Conservation (phyloP, 1,140 invertebrate species). For the Eumeta japonica region DNA sequence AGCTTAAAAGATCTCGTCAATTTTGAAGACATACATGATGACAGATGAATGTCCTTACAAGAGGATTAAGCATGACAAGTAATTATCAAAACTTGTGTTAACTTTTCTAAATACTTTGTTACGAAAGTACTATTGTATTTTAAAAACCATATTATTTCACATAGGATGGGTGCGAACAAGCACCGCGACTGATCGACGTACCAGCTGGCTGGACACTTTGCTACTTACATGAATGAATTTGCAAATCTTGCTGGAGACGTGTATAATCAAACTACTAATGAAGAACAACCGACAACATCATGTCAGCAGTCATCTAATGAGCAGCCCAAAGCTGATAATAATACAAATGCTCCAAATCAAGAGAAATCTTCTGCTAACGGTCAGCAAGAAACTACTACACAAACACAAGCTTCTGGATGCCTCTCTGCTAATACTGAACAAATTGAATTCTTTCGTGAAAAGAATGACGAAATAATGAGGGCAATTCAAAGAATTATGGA, state of each 20-base stretch:
- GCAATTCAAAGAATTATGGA: too few species aligned
- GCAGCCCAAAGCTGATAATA: not conserved
- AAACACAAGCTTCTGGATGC: too few species aligned
- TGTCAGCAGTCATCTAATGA: not conserved
- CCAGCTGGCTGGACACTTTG: slow-evolving; percentile 47
- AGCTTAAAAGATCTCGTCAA: slow-evolving; percentile 32
- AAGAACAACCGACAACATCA: not conserved
- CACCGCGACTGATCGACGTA: slow-evolving; percentile 16
- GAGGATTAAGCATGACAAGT: slow-evolving; percentile 24
- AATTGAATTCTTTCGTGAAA: too few species aligned
- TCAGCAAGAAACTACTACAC: too few species aligned
- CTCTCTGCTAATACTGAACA: too few species aligned
- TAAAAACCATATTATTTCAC: too few species aligned
- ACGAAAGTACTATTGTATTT: not conserved
- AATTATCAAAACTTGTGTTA: slow-evolving; percentile 7
- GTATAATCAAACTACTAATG: slow-evolving; percentile 10
- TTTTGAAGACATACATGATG: slow-evolving; percentile 32
- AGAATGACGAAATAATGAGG: too few species aligned
- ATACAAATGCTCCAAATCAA: too few species aligned
- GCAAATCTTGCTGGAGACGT: slow-evolving; percentile 48
- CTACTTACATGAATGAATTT: slow-evolving; percentile 50
- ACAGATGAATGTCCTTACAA: slow-evolving; percentile 25
- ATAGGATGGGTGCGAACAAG: slow-evolving; percentile 13
- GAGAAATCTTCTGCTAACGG: too few species aligned
- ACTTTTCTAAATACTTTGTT: not conserved